Percentiles rank a stretch among this genome's conserved stretches.
Conservation (phyloP, 2,797 vertebrate genomes). For the Danio tinwini region DNA sequence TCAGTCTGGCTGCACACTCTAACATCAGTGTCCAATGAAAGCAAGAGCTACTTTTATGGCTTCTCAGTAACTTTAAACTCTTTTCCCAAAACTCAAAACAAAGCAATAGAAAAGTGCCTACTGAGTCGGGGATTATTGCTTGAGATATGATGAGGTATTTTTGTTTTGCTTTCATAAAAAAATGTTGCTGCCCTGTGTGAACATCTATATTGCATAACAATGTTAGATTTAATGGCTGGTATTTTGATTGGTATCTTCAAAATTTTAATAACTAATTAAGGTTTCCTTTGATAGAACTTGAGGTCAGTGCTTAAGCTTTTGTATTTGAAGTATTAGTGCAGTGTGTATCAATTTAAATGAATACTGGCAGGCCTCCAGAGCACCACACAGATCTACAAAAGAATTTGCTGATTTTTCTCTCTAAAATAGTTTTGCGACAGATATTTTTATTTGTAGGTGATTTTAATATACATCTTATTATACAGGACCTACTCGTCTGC, state of each 20-base stretch:
- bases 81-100: constrained; percentile 39
- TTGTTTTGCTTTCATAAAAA: constrained; percentile 16
- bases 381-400: no score
- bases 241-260: background rate
- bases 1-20: constrained; percentile 35
- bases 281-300: constrained; percentile 1
- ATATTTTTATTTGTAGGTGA: no score
- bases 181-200: constrained; percentile 3
- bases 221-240: background rate
- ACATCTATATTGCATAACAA: background rate
- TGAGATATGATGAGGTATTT: background rate
- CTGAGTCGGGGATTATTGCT: constrained; percentile 17
- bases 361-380: no score
- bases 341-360: no score
- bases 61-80: constrained; percentile 40
- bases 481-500: no score
- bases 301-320: background rate
- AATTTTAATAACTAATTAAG: constrained; percentile 2
- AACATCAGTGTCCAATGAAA: constrained; percentile 38
- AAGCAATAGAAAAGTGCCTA: constrained; percentile 24
- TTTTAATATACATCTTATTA: no score
- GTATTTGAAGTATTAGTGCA: no score
- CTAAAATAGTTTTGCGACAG: no score
- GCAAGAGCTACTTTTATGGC: constrained; percentile 49
- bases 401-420: no score